Conservation (phyloP, 2,797 vertebrate species). For the Galaxias olidus region DNA sequence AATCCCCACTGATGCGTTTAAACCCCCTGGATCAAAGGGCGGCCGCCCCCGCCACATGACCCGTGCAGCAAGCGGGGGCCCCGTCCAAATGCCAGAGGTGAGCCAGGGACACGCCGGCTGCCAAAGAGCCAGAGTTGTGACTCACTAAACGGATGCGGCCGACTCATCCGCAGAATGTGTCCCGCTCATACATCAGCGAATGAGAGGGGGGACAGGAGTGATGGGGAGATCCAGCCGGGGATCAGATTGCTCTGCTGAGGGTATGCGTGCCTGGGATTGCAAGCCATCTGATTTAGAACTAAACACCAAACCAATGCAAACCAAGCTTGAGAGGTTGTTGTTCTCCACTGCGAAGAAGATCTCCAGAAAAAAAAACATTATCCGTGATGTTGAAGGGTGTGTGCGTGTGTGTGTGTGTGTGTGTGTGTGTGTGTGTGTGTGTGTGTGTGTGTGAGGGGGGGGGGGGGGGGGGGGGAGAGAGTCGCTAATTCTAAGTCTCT, state of each 20-base stretch:
- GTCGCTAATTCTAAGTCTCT: conserved; percentile 49
- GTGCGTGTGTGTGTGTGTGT: too few relatives aligned
- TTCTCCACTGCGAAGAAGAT: conserved; percentile 30
- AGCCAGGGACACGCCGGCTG: conserved; percentile 53
- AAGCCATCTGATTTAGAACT: too few relatives aligned
- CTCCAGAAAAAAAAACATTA: conserved; percentile 27
- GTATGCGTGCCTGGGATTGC: too few relatives aligned
- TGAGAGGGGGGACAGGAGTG: conserved; percentile 45
- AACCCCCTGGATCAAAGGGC: conserved; percentile 61
- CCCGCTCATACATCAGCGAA: too few relatives aligned
- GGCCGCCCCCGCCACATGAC: conserved; percentile 66
- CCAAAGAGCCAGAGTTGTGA: conserved; percentile 42
- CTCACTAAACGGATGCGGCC: conserved; percentile 62
- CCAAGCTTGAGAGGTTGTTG: conserved; percentile 18
- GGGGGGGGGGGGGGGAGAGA: too few relatives aligned
- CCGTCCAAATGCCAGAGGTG: conserved; percentile 73
- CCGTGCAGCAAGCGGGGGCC: conserved; percentile 61
- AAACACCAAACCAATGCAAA: too few relatives aligned
- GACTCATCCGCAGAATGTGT: conserved; percentile 55
- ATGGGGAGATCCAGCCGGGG: too few relatives aligned
- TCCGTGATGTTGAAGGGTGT: conserved; percentile 47
- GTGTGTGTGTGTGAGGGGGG: too few relatives aligned
- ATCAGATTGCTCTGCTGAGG: too few relatives aligned
- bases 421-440: too few relatives aligned
- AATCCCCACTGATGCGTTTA: conserved; percentile 60